Base-by-base conservation (phyloP, 2,888 invertebrate species). In the Pimpla rufipes region DNA sequence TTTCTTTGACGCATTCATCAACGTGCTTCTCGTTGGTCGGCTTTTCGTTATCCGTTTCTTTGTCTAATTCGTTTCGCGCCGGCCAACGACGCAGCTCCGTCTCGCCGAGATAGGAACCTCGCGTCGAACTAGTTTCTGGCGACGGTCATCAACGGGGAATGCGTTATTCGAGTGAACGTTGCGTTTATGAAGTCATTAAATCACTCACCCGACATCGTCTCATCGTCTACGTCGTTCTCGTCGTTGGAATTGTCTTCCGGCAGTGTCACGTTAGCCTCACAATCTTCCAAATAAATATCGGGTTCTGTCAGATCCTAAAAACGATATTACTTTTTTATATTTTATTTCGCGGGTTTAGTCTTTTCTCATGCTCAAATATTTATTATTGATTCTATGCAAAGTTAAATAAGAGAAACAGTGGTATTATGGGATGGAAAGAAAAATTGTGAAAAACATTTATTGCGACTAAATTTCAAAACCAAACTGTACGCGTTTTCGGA, bases 141-240 rank as follows among this genome's bases (percentile, higher is more conserved):
- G 16, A 23, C 18, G 57, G 52, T 71, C 16, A 40, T 79, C 47
- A 57, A 52, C 50, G 57, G 23, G 7, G 8, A 42, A 18, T 35
- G 71, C 42, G 21, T 68, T 13, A 23, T 59, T 62, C n/a, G 10
- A 37, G 0, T 35, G 13, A 35, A 45, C 8, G 13, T 6, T 29
- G 18, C 21, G 23, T 2, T 55, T 29, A 3, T 4, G 13, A 3
- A 21, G 13, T 8, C 18, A 40, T 18, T 47, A 67, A 85, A 64
- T 37, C 4, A 18, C 68, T 23, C 94, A 95, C 97, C 97, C 86
- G 96, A 96, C 95, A 97, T 97, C 2, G 97, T 97, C 93, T 97
- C 97, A 87, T 97, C 96, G 91, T 98, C 97, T 0, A 97, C 96
- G 90, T 97, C 97, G 90, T 97, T 98, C 92, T 98, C 98, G 90